A percentile compares a stretch with the other conserved stretches of the same genome.
Evolutionary conservation across 1,140 invertebrate genomes (phyloP).

Genomic region (Bilobella aurantiaca): DNA sequence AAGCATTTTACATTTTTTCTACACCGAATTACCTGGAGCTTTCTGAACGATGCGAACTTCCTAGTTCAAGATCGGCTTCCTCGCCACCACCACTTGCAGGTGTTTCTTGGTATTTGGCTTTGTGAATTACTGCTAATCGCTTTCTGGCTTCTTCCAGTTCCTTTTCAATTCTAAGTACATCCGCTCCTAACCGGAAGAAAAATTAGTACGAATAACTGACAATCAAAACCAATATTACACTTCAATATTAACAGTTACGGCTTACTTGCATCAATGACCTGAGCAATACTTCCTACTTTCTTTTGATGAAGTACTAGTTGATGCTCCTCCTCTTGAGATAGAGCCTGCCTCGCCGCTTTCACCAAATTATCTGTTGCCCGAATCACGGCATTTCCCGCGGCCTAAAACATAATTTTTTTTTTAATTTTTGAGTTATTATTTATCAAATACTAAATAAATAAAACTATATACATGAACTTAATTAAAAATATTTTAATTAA

Average conservation of each 20-base stretch:
- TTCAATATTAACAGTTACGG: constrained; percentile 36
- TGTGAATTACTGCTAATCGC: constrained; percentile 70
- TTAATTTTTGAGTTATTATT: too few species aligned
- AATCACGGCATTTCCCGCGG: constrained; percentile 94
- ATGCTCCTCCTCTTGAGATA: constrained; percentile 79
- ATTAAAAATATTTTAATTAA: constrained; percentile 3
- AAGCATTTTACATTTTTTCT: constrained; percentile 16
- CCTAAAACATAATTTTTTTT: too few species aligned
- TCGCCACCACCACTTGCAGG: constrained; percentile 39
- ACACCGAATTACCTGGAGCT: constrained; percentile 24
- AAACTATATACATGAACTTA: too few species aligned
- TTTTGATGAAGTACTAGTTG: constrained; percentile 75
- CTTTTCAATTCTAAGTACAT: constrained; percentile 78
- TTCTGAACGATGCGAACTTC: constrained; percentile 17
- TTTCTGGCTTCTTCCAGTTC: constrained; percentile 85
- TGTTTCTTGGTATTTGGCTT: constrained; percentile 68
- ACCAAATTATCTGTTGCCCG: constrained; percentile 95
- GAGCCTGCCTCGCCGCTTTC: constrained; percentile 80
- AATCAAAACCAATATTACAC: too few species aligned
- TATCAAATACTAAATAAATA: too few species aligned
- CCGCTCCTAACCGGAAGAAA: constrained; percentile 7
- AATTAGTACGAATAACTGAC: too few species aligned
- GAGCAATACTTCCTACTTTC: constrained; percentile 87
- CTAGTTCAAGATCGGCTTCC: constrained; percentile 45
- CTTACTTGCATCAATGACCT: constrained; percentile 83